phyloP scores from a whole-genome alignment of 1,140 invertebrate species.

The Brachionus paranguensis region DNA sequence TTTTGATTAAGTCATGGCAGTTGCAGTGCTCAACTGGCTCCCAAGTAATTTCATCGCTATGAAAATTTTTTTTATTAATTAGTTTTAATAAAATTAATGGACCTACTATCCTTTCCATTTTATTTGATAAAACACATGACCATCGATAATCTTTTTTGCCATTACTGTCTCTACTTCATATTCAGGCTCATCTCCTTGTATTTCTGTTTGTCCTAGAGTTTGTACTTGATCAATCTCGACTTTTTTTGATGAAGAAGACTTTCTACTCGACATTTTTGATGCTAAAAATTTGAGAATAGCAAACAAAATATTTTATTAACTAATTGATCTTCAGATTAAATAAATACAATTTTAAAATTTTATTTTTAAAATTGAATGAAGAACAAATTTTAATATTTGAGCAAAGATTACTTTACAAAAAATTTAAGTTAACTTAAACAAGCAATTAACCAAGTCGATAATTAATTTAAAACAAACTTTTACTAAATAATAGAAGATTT shows the following conservation, averaged over 20 bases:
- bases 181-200: background rate
- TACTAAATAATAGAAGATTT: too few relatives aligned
- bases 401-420: too few relatives aligned
- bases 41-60: background rate
- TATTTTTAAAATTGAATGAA: too few relatives aligned
- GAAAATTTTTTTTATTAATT: background rate
- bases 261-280: background rate
- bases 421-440: too few relatives aligned
- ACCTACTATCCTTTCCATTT: constrained; percentile 38
- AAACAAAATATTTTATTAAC: too few relatives aligned
- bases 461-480: too few relatives aligned
- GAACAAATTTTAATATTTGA: too few relatives aligned
- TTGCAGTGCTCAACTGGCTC: constrained; percentile 64
- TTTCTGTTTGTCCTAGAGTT: background rate
- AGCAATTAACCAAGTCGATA: too few relatives aligned
- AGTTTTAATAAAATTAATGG: background rate
- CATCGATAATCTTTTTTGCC: background rate
- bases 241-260: background rate
- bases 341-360: too few relatives aligned
- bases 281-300: too few relatives aligned
- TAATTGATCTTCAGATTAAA: too few relatives aligned
- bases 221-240: background rate
- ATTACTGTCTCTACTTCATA: constrained; percentile 5
- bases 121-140: background rate
- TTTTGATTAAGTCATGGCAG: constrained; percentile 80